phyloP scores from a whole-genome alignment of 2,113 vertebrate genomes.

The Tupaia tana region DNA sequence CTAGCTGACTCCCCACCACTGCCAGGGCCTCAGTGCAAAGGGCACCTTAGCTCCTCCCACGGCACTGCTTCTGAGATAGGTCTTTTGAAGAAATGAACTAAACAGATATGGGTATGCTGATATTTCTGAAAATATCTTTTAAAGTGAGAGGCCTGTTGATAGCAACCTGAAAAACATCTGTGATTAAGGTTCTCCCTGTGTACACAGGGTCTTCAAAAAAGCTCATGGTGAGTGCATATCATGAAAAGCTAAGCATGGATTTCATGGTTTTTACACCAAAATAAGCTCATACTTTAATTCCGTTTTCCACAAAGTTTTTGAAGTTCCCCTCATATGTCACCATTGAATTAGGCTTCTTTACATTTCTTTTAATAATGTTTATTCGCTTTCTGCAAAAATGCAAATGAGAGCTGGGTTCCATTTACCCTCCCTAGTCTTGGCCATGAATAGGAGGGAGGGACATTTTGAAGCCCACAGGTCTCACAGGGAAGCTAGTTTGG shows the following conservation, averaged over 20 bases:
- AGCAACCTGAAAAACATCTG: neutral
- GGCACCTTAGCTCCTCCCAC: neutral
- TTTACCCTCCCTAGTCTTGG: neutral
- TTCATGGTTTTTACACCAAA: too few species aligned
- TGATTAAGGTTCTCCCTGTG: neutral
- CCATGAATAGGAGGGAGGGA: neutral
- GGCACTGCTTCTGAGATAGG: accelerated
- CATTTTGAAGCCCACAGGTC: accelerated
- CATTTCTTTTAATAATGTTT: too few species aligned
- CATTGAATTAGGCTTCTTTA: too few species aligned
- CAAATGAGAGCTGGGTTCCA: neutral
- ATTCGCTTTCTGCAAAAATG: neutral
- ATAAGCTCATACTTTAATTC: too few species aligned
- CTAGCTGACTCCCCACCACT: neutral
- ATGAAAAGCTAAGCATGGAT: too few species aligned
- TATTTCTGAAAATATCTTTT: slow-evolving; percentile 34
- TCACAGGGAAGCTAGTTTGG: neutral
- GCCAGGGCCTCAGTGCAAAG: neutral
- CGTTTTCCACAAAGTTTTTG: too few species aligned
- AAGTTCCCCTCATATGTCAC: too few species aligned
- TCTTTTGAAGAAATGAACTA: neutral
- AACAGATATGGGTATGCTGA: neutral
- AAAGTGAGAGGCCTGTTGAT: neutral
- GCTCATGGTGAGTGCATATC: too few species aligned
- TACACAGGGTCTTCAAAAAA: too few species aligned